Evolutionary conservation across 2,888 invertebrate genomes (phyloP).

Genomic region (Heliconius charithonia): DNA sequence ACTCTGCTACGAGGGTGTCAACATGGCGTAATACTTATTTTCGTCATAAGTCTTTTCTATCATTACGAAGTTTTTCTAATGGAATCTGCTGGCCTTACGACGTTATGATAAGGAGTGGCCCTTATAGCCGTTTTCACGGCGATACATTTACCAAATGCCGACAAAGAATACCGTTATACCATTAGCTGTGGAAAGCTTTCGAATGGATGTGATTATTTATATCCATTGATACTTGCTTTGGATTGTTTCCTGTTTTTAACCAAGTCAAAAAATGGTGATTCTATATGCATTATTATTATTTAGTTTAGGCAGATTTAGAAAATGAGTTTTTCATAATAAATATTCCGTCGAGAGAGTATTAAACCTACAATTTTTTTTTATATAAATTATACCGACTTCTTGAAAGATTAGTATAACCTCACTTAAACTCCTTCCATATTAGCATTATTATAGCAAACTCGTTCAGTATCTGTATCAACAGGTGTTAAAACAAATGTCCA

Average conservation of each 20-base stretch:
- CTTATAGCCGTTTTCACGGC: conserved; percentile 45
- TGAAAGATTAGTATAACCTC: too few species aligned
- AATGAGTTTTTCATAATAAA: background rate
- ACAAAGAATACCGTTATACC: conserved; percentile 42
- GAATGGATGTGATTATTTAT: conserved; percentile 35
- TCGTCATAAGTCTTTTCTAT: conserved; percentile 24
- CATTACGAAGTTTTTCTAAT: conserved; percentile 41
- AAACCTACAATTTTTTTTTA: too few species aligned
- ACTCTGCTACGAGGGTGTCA: background rate
- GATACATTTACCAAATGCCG: conserved; percentile 45
- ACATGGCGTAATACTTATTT: conserved; percentile 9
- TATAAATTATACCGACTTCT: too few species aligned
- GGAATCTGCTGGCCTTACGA: conserved; percentile 42
- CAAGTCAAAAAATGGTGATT: background rate
- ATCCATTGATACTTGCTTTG: conserved; percentile 20
- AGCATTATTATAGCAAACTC: background rate
- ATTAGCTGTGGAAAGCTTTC: conserved; percentile 43
- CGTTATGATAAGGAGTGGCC: conserved; percentile 47
- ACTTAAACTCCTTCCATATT: background rate
- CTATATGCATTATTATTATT: background rate
- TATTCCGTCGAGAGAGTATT: background rate
- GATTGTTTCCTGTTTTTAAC: background rate
- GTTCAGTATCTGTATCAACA: too few species aligned
- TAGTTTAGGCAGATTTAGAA: too few species aligned
- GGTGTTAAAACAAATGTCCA: too few species aligned